A percentile compares a stretch with the other conserved stretches of the same genome.
These are phyloP conservation scores for Megamerina dolium DNA, from an alignment of 2,888 invertebrate genomes.

Conservation along the genomic window DNA sequence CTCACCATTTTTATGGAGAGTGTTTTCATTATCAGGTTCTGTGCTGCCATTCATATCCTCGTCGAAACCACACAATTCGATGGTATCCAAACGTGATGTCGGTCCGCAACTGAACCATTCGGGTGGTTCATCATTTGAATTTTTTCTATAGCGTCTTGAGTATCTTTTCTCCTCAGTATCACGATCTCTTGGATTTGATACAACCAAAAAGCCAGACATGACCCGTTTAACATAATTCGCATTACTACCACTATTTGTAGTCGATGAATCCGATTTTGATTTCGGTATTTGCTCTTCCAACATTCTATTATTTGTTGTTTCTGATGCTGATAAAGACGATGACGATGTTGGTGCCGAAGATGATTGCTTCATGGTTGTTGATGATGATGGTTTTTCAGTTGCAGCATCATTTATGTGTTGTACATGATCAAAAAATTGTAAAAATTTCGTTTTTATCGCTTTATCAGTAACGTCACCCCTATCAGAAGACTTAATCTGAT, in stretches of 20 bases:
- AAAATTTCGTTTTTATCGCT: slow-evolving; percentile 22
- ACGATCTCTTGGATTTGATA: slow-evolving; percentile 38
- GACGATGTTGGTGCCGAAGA: slow-evolving; percentile 17
- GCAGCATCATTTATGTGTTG: no score
- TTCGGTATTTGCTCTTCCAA: no score
- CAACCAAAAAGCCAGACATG: slow-evolving; percentile 38
- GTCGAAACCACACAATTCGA: slow-evolving; percentile 43
- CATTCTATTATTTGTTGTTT: no score
- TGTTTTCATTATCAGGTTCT: slow-evolving; percentile 23
- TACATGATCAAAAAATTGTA: slow-evolving; percentile 33
- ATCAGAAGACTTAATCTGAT: no score
- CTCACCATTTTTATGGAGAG: no score
- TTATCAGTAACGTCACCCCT: no score
- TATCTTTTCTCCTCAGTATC: slow-evolving; percentile 35
- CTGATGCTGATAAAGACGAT: no score
- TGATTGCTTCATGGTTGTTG: slow-evolving; percentile 16
- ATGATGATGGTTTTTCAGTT: slow-evolving; percentile 21
- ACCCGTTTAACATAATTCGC: slow-evolving; percentile 44
- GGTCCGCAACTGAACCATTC: slow-evolving; percentile 48
- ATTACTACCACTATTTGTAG: slow-evolving; percentile 22
- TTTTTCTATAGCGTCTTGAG: slow-evolving; percentile 32
- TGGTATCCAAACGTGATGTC: slow-evolving; percentile 44
- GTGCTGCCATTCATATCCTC: slow-evolving; percentile 33
- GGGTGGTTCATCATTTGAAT: slow-evolving; percentile 42
- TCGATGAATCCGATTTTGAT: no score